Evolutionary conservation across 2,113 vertebrate species (phyloP).

Genomic region (Bambusicola thoracicus): DNA sequence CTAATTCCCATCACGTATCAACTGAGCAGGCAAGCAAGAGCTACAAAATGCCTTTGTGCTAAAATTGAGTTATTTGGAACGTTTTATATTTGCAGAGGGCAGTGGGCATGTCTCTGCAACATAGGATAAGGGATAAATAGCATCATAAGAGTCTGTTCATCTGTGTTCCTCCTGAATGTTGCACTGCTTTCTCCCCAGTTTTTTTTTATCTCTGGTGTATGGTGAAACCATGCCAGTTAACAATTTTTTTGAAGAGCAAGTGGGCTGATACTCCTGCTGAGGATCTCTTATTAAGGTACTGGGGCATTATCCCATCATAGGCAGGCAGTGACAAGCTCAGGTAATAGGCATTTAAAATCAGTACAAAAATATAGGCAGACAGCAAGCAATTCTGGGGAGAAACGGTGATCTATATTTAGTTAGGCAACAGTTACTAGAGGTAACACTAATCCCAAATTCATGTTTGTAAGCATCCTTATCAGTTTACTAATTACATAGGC

Average conservation of each 20-base stretch:
- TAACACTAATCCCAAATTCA: background rate
- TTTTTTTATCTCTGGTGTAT: background rate
- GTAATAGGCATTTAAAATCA: background rate
- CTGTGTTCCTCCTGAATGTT: background rate
- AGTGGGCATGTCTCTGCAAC: background rate
- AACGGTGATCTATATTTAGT: background rate
- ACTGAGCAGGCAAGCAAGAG: background rate
- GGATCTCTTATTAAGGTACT: background rate
- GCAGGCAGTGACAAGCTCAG: background rate
- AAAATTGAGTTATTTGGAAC: background rate
- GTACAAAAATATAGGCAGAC: background rate
- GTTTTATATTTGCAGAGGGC: background rate
- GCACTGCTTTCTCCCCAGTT: background rate
- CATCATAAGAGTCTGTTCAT: background rate
- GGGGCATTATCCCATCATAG: rapidly evolving
- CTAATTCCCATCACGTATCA: background rate
- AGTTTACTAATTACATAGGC: background rate
- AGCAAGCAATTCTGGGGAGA: background rate
- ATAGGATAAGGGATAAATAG: rapidly evolving
- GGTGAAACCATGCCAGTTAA: background rate
- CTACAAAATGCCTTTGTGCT: background rate
- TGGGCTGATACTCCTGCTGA: background rate
- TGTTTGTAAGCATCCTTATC: background rate
- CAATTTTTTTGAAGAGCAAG: background rate
- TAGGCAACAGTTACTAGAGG: background rate